phyloP scores from a whole-genome alignment of 2,888 invertebrate species.

The Serripes groenlandicus region DNA sequence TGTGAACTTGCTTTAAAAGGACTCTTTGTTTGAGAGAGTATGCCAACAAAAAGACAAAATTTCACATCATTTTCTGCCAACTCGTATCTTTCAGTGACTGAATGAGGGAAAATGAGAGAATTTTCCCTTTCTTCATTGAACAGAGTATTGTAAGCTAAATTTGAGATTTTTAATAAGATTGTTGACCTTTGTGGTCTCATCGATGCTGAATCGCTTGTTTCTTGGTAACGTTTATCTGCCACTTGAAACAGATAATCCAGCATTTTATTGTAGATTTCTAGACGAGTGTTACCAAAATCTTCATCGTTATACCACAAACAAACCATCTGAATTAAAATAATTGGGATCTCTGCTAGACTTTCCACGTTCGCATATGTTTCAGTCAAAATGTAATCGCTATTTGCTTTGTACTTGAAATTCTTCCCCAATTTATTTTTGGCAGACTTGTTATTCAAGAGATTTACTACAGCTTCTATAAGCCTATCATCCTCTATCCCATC shows the following conservation, averaged over 20 bases:
- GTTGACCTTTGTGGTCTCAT: too few species aligned
- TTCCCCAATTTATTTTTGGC: neutral
- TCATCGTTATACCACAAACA: conserved; percentile 27
- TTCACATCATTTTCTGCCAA: conserved; percentile 15
- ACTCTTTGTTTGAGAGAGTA: conserved; percentile 20
- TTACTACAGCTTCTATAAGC: neutral
- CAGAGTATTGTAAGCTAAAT: conserved; percentile 13
- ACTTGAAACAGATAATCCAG: conserved; percentile 24
- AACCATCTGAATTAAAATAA: conserved; percentile 26
- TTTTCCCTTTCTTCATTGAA: neutral
- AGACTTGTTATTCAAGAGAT: neutral
- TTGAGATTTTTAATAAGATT: neutral
- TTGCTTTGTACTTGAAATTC: neutral
- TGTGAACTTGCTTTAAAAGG: neutral
- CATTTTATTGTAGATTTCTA: conserved; percentile 28
- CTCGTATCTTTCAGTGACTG: neutral
- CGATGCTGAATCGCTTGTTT: too few species aligned
- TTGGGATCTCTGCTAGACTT: conserved; percentile 10
- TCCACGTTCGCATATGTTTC: too few species aligned
- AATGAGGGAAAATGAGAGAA: neutral
- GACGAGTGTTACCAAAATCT: conserved; percentile 4
- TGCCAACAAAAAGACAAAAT: neutral
- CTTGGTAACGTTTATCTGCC: neutral
- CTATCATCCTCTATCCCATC: neutral
- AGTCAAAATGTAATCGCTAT: too few species aligned